Evolutionary conservation across 2,113 vertebrate genomes (phyloP).

Genomic region (Theropithecus gelada): DNA sequence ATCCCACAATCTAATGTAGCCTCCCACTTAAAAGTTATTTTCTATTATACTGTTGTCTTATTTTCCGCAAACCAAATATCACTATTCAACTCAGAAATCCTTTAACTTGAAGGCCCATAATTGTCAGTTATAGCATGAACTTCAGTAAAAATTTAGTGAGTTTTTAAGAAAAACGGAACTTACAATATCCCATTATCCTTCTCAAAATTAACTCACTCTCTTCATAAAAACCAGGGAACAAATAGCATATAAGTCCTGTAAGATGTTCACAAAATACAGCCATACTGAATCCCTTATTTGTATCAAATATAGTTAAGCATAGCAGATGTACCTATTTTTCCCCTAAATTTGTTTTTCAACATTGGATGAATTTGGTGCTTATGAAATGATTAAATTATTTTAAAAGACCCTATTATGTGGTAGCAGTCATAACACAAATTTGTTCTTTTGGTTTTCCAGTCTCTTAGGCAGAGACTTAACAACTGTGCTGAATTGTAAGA

Average conservation of each 20-base stretch:
- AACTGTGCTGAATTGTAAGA: constrained; percentile 9
- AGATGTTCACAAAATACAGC: neutral
- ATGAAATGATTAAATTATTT: neutral
- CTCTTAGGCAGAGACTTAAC: neutral
- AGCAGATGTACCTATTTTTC: neutral
- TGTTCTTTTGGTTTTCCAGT: neutral
- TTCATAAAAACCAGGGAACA: neutral
- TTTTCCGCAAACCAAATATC: neutral
- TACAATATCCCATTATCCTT: neutral
- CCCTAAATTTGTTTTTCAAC: neutral
- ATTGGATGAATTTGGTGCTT: neutral
- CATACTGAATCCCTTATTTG: neutral
- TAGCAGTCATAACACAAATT: neutral
- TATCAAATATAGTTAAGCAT: neutral
- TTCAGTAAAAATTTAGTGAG: neutral
- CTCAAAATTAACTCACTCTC: constrained; percentile 8
- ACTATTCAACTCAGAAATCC: neutral
- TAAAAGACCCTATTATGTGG: neutral
- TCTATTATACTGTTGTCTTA: neutral
- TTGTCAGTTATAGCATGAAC: neutral
- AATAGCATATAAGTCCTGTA: neutral
- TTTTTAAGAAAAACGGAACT: neutral
- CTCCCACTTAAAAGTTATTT: neutral
- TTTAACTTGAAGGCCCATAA: neutral
- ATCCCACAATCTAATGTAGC: neutral